Base-by-base conservation (phyloP, 2,888 invertebrate genomes). In the Euplexia lucipara region DNA sequence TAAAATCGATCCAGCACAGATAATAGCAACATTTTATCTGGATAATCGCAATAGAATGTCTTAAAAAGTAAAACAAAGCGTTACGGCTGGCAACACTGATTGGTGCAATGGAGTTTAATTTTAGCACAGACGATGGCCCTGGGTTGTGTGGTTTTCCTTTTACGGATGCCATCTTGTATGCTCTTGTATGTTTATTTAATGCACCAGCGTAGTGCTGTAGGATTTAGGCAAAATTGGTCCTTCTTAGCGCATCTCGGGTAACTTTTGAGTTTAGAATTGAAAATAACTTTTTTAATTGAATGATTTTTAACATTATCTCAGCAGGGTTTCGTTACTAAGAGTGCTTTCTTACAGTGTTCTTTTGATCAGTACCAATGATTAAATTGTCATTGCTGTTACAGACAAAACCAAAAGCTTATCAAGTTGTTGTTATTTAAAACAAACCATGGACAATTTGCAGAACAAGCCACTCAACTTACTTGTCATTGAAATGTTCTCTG, bases 81-180 rank as follows among this genome's bases (percentile, higher is more conserved):
- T 59, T 45, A 53, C 71, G 66, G 79, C 77, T 79, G 72, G 81
- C 80, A 81, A 80, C 79, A 79, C 83, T 83, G 87, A 85, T 87
- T 84, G 86, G 87, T 85, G 85, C 83, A 84, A 77, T 81, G 77
- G 48, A 75, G 83, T 87, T 86, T 86, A 90, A 89, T 80, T 88
- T 87, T 89, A 89, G 89, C 69, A 57, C 80, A 79, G 80, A 77
- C 81, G 76, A 75, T 77, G 80, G 75, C 81, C 69, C 74, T 65
- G 79, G 75, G 74, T 75, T 79, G 73, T 74, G 82, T 72, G 79
- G 70, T 85, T 85, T 84, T 85, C 84, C 85, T 86, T 86, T 88
- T 88, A 81, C 49, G 70, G 73, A 59, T 76, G 63, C 75, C 72
- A 77, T 72, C 62, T 74, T 76, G 71, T 68, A 70, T 70, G 57